Percentiles rank a stretch among this genome's conserved stretches.
These are phyloP conservation scores for Phymatocera aterrima DNA, from an alignment of 2,888 invertebrate genomes.

Conservation along the genomic window DNA sequence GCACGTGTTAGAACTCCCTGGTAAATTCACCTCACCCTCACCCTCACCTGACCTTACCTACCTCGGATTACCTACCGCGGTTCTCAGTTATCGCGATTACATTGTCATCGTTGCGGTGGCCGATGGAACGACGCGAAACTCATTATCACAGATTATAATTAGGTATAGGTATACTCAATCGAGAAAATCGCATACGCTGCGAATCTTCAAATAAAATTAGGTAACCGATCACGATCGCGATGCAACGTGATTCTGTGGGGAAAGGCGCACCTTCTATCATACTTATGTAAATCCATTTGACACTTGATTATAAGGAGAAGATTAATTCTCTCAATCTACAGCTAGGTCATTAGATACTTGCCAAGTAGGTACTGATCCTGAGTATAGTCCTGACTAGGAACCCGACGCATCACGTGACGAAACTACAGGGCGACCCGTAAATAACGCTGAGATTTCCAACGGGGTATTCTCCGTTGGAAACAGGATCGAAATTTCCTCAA, in stretches of 20 bases:
- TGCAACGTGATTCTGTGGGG: not conserved
- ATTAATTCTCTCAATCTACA: constrained; percentile 32
- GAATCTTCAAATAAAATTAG: constrained; percentile 19
- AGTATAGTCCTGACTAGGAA: not conserved
- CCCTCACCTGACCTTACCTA: not conserved
- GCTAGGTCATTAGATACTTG: constrained; percentile 15
- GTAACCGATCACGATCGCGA: constrained; percentile 24
- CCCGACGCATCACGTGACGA: not conserved
- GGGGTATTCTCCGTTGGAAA: no score
- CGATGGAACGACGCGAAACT: not conserved
- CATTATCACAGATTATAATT: constrained; percentile 21
- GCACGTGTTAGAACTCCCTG: constrained; percentile 42
- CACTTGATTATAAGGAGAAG: constrained; percentile 23
- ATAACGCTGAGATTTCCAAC: no score
- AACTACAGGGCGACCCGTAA: no score
- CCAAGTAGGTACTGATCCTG: no score
- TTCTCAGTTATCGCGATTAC: not conserved
- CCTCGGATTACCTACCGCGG: constrained; percentile 16
- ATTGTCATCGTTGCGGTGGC: constrained; percentile 12
- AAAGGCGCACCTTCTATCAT: constrained; percentile 5
- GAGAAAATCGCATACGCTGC: not conserved
- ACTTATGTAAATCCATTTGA: not conserved
- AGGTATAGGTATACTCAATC: not conserved
- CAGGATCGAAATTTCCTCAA: no score
- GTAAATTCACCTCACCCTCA: constrained; percentile 45